Percentiles rank a stretch among this genome's conserved stretches.
phyloP scores from a whole-genome alignment of 2,888 invertebrate species.

The Mycalesis mineus region DNA sequence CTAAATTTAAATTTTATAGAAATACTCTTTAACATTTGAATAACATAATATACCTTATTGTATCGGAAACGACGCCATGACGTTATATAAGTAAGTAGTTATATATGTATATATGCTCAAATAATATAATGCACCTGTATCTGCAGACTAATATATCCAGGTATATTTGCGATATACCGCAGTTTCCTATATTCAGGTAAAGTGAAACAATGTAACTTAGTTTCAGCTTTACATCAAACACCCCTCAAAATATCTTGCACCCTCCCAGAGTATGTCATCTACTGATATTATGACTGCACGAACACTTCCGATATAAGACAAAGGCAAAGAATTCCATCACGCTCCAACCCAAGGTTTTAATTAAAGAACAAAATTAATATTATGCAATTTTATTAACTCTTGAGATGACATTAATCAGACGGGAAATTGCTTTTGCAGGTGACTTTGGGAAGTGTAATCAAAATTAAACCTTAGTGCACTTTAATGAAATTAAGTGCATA shows the following conservation, averaged over 20 bases:
- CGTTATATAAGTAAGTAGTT: no score
- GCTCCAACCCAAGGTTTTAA: conserved; percentile 23
- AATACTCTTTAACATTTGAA: no score
- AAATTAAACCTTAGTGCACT: conserved; percentile 21
- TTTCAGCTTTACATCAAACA: neutral
- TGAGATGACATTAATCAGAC: conserved; percentile 27
- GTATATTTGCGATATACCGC: no score
- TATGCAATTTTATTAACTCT: conserved; percentile 31
- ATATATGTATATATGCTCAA: no score
- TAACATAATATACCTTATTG: no score
- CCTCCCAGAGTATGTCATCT: neutral
- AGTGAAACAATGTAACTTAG: neutral
- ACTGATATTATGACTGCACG: neutral
- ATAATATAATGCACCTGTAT: no score
- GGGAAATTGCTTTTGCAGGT: conserved; percentile 26
- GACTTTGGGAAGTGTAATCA: conserved; percentile 15
- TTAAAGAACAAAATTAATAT: conserved; percentile 30
- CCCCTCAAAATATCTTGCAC: neutral
- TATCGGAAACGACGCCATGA: no score
- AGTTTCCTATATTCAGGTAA: neutral
- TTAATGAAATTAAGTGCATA: conserved; percentile 2
- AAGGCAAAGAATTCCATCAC: conserved; percentile 31
- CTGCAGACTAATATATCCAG: no score
- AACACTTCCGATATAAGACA: conserved; percentile 21
- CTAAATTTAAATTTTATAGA: no score